Evolutionary conservation across 2,113 vertebrate species (phyloP).

Genomic region (Boulengeromyrus knoepffleri): DNA sequence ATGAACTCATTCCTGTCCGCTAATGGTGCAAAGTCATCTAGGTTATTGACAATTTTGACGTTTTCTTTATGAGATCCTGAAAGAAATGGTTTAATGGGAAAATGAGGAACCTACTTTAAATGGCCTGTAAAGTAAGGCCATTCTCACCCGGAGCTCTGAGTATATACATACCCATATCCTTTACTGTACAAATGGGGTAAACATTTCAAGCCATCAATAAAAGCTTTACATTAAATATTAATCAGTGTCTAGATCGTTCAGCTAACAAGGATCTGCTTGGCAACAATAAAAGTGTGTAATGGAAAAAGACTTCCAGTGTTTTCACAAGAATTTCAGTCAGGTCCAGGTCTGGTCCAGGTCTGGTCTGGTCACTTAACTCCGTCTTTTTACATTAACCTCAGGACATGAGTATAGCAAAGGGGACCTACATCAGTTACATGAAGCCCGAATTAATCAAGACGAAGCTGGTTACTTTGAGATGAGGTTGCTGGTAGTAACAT

Average conservation of each 20-base stretch:
- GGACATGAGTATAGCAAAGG: not conserved
- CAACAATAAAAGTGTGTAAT: not conserved
- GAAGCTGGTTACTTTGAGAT: not conserved
- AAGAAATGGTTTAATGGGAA: not conserved
- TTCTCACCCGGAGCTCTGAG: not conserved
- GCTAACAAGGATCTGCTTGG: not conserved
- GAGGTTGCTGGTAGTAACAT: not conserved
- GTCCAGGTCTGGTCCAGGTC: not conserved
- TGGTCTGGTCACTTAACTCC: not conserved
- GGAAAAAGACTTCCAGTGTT: not conserved
- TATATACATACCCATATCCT: not conserved
- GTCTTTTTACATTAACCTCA: not conserved
- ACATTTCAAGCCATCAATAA: not conserved
- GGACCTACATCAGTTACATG: not conserved
- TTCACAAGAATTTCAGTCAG: not conserved
- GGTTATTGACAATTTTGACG: not conserved
- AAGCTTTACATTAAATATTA: not conserved
- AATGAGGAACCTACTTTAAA: not conserved
- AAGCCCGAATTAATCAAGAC: not conserved
- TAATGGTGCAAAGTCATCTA: not conserved
- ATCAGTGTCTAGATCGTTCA: not conserved
- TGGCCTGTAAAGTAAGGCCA: not conserved
- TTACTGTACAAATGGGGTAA: not conserved
- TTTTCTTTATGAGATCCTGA: not conserved
- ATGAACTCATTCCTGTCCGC: not conserved